Base-by-base conservation (phyloP, 2,888 invertebrate genomes). In the Ligdia adustata region DNA sequence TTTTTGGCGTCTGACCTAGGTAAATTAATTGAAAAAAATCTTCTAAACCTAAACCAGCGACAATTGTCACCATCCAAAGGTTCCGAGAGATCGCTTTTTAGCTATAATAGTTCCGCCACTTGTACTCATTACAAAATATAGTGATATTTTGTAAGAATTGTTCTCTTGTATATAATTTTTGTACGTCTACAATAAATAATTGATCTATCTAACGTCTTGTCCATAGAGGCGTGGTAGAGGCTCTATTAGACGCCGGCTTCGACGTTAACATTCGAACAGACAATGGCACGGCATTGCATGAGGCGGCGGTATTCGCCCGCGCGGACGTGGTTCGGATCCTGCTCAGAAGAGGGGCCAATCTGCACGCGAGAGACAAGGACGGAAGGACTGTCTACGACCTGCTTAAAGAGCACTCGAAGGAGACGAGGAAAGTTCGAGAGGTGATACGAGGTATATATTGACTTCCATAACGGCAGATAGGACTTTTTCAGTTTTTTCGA, bases 251-350 rank as follows among this genome's bases (percentile, higher is more conserved):
- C 6, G 95, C 96, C 9, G 98, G 98, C 0, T 94, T 98, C 66
- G 94, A 96, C 76, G 96, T 98, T 3, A 98, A 98, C 83, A 92
- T 95, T 18, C 91, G 95, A 62, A 97, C 98, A 7, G 93, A 94
- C 49, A 93, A 94, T 18, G 98, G 98, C 0, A 97, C 97, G 3
- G 96, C 98, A 0, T 91, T 99, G 52, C 98, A 98, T 88, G 98
- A 98, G 77, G 98, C 98, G 0, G 97, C 97, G 0, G 92, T 97
- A 13, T 97, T 95, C 78, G 98, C 98, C 9, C 97, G 98, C 81
- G 94, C 95, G 60, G 95, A 96, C 47, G 97, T 98, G 9, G 97
- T 97, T 12, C 92, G 95, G 40, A 92, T 95, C 0, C 91, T 98
- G 20, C 88, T 98, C 9, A 94, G 95, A 53, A 92, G 94, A 61